phyloP scores from a whole-genome alignment of 2,113 vertebrate genomes.

The Brienomyrus longianalis region DNA sequence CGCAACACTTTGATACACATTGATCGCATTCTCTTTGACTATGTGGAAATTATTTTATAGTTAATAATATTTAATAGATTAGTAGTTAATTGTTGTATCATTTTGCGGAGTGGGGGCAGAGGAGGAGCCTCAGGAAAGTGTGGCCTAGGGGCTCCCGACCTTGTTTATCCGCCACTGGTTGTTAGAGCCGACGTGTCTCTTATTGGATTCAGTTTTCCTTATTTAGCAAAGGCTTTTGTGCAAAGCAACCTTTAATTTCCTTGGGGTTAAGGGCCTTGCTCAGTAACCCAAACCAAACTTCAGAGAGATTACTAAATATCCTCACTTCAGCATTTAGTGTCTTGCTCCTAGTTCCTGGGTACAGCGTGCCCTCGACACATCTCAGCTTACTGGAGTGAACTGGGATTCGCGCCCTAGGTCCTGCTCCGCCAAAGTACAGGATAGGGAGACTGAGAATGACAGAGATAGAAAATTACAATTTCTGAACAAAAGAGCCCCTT shows the following conservation, averaged over 20 bases:
- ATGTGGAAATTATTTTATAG: neutral
- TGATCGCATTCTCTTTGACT: neutral
- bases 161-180: neutral
- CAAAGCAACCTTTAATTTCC: neutral
- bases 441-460: neutral
- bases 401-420: constrained; percentile 13
- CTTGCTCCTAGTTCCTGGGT: neutral
- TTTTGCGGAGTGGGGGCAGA: neutral
- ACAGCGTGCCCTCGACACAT: neutral
- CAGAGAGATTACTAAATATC: neutral
- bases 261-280: neutral
- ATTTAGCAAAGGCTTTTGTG: neutral
- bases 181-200: neutral
- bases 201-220: neutral
- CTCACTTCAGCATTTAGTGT: neutral
- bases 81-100: neutral
- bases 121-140: neutral
- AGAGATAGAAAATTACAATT: neutral
- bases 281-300: neutral
- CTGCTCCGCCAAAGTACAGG: neutral
- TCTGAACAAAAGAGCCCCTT: neutral
- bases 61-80: neutral
- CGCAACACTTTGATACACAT: neutral
- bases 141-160: neutral
- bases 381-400: neutral